These are phyloP conservation scores for Panagrolaimus sp. DNA, from an alignment of 1,140 invertebrate genomes.

Conservation along the genomic window DNA sequence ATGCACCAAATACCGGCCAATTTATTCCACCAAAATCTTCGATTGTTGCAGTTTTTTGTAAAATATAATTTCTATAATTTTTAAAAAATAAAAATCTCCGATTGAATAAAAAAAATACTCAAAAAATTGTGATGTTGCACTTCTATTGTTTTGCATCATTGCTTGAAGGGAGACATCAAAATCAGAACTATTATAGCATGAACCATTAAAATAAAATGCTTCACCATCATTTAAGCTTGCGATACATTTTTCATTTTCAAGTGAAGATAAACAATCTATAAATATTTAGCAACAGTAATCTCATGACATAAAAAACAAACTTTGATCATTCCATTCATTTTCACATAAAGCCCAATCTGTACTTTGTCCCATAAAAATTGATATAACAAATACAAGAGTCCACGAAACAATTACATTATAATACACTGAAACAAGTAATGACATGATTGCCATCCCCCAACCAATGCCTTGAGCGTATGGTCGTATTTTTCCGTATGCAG, in stretches of 20 bases:
- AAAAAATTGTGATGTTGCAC: conserved; percentile 43
- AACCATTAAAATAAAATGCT: conserved; percentile 37
- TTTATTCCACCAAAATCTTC: not conserved
- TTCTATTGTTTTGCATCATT: not conserved
- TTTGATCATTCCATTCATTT: conserved; percentile 37
- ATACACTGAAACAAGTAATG: not conserved
- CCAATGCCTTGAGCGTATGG: conserved; percentile 30
- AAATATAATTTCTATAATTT: not conserved
- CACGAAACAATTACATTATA: conserved; percentile 36
- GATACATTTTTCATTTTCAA: conserved; percentile 40
- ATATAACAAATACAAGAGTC: not conserved
- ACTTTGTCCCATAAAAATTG: conserved; percentile 28
- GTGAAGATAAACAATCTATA: conserved; percentile 33
- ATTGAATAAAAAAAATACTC: conserved; percentile 28
- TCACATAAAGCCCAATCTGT: conserved; percentile 31
- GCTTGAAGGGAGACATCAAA: not conserved
- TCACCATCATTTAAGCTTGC: conserved; percentile 17
- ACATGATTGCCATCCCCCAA: conserved; percentile 15
- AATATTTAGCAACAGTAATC: not conserved
- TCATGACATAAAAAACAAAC: conserved; percentile 11
- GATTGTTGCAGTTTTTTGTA: not conserved
- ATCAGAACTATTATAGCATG: conserved; percentile 28
- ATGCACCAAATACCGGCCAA: conserved; percentile 15
- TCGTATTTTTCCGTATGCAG: not conserved
- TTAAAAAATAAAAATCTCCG: no score